Percentiles rank a stretch among this genome's conserved stretches.
phyloP scores from a whole-genome alignment of 2,113 vertebrate genomes.

The Rhadina sibilatrix region DNA sequence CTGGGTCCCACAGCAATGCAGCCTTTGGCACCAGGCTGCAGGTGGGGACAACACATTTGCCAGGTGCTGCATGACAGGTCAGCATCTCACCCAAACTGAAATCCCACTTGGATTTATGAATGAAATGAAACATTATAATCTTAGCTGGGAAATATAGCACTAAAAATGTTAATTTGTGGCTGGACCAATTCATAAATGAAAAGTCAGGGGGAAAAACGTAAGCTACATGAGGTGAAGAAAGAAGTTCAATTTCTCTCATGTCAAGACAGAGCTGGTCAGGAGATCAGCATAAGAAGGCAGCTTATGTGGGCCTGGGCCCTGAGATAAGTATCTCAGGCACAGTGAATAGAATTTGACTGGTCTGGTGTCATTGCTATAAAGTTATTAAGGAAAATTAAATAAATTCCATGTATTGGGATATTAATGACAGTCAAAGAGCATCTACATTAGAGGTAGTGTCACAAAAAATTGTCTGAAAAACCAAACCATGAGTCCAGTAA shows the following conservation, averaged over 20 bases:
- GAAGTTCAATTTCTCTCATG: not conserved
- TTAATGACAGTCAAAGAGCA: not conserved
- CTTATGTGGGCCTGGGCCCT: too few relatives aligned
- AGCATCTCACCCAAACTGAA: not conserved
- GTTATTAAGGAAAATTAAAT: not conserved
- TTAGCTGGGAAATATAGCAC: not conserved
- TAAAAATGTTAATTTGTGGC: not conserved
- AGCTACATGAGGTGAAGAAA: not conserved
- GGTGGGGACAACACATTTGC: not conserved
- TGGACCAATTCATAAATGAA: not conserved
- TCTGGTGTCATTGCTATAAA: not conserved
- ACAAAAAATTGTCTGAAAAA: not conserved
- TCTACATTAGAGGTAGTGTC: not conserved
- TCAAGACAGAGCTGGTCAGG: not conserved
- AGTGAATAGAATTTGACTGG: not conserved
- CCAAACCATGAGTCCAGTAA: not conserved
- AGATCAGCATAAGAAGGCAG: not conserved
- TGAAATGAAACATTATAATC: not conserved
- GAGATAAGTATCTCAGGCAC: not conserved
- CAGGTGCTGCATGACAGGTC: not conserved
- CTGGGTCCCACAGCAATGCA: not conserved
- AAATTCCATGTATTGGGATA: not conserved
- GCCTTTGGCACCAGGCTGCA: not conserved
- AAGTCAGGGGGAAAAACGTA: not conserved
- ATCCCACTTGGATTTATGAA: not conserved